Percentiles rank a stretch among this genome's conserved stretches.
Conservation (phyloP, 1,140 invertebrate genomes). For the Zophobas morio region DNA sequence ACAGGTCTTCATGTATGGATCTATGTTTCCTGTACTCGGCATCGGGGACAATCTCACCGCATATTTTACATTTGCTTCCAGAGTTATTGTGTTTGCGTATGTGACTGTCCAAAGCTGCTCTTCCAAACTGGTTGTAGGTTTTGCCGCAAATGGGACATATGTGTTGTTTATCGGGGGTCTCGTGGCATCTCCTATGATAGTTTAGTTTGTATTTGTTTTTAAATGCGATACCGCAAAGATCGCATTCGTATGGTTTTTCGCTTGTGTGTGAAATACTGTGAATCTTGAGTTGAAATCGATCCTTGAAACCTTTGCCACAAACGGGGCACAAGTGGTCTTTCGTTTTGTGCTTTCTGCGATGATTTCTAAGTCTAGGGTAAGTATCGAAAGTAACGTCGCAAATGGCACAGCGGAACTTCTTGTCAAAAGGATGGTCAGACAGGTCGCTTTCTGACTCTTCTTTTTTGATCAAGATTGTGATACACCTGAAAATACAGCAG, state of each 20-base stretch:
- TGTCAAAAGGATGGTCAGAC: too few relatives aligned
- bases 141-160: conserved; percentile 69
- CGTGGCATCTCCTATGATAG: conserved; percentile 5
- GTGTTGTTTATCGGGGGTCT: conserved; percentile 71
- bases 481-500: too few relatives aligned
- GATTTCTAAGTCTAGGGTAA: conserved; percentile 72
- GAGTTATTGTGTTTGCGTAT: background rate
- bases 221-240: background rate
- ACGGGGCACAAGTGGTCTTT: conserved; percentile 61
- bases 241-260: background rate
- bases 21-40: background rate
- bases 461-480: too few relatives aligned
- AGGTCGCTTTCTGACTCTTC: too few relatives aligned
- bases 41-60: background rate
- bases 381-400: conserved; percentile 68
- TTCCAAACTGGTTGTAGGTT: background rate
- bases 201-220: background rate
- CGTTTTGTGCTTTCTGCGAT: conserved; percentile 73
- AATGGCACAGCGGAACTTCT: conserved; percentile 5
- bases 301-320: conserved; percentile 52
- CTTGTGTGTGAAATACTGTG: background rate
- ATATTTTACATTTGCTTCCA: background rate
- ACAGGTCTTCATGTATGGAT: conserved; percentile 14
- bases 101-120: background rate
- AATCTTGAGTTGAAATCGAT: conserved; percentile 15